A percentile compares a stretch with the other conserved stretches of the same genome.
These are phyloP conservation scores for Ornithorhynchus anatinus DNA, from an alignment of 2,113 vertebrate species.

Conservation along the genomic window DNA sequence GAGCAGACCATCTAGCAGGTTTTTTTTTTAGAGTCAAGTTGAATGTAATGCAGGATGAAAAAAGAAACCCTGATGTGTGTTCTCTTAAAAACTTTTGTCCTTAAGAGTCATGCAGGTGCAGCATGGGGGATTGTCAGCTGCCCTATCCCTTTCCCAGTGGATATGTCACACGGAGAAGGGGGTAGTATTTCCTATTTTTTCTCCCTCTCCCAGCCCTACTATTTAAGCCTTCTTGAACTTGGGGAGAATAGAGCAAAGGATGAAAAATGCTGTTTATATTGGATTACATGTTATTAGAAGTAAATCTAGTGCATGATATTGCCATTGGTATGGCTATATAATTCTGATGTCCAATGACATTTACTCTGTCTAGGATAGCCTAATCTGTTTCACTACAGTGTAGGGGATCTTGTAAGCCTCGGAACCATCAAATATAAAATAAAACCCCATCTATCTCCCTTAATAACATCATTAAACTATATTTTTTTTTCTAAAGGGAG, in stretches of 20 bases:
- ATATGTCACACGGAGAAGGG: too few relatives aligned
- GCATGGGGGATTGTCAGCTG: slow-evolving; percentile 18
- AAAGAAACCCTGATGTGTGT: slow-evolving; percentile 21
- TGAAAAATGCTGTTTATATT: too few relatives aligned
- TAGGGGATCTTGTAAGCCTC: background rate
- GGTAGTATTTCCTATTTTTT: too few relatives aligned
- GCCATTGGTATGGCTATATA: background rate
- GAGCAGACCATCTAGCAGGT: background rate
- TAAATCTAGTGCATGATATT: slow-evolving; percentile 22
- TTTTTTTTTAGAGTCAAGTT: slow-evolving; percentile 4
- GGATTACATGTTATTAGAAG: too few relatives aligned
- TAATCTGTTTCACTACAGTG: slow-evolving; percentile 13
- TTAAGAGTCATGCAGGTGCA: background rate
- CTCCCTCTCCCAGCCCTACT: too few relatives aligned
- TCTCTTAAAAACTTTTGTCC: slow-evolving; percentile 14
- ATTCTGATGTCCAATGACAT: too few relatives aligned
- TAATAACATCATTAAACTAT: slow-evolving; percentile 24
- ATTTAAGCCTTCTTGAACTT: too few relatives aligned
- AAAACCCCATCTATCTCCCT: background rate
- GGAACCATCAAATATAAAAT: background rate
- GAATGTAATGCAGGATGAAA: slow-evolving; percentile 3
- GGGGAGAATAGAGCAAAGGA: too few relatives aligned
- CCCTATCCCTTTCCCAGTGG: too few relatives aligned
- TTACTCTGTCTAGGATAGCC: background rate
- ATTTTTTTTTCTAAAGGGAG: slow-evolving; percentile 19